Evolutionary conservation across 2,888 invertebrate species (phyloP), one percentile per base, ranked within the genome.

Genomic region (Keiferia lycopersicella): DNA sequence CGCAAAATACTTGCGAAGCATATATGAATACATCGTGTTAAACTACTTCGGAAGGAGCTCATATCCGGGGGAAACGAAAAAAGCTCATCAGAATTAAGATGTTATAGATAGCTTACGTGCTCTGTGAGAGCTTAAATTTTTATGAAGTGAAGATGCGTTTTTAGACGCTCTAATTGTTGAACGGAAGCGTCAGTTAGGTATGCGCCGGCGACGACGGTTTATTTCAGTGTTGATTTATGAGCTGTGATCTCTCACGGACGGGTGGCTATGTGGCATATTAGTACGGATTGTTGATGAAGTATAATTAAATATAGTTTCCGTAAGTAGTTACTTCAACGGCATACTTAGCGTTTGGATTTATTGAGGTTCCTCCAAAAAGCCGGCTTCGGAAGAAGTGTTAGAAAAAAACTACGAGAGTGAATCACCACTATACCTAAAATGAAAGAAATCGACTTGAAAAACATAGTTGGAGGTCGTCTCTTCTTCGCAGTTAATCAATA

Each of bases 151-250:
- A 77, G 73, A 80, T 78, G 78, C 76, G 78, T 81, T 80, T 84
- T 78, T 64, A 75, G 77, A 74, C 76, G 78, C 79, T 74, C 71
- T 70, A 76, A 79, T 79, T 85, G 85, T 85, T 78, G 83, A 85
- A 79, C 88, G 89, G 88, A 88, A 84, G 78, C 81, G 76, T 75
- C 45, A 57, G 53, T 69, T 67, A 53, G 53, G 71, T 69, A 75
- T 75, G 77, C 76, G 73, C 74, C 14, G 73, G 73, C 56, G 51
- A 22, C 78, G 82, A 79, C 80, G 76, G 77, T 87, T 88, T 89
- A 89, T 89, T 89, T 89, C 80, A 77, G 87, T 80, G 78, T 83
- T 89, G 88, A 89, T 89, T 88, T 88, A 88, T 86, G 81, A 71
- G 75, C 72, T 72, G 74, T 78, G 79, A 81, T 83, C 81, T 78